phyloP scores from a whole-genome alignment of 2,888 invertebrate genomes.

The Xylocampa areola region DNA sequence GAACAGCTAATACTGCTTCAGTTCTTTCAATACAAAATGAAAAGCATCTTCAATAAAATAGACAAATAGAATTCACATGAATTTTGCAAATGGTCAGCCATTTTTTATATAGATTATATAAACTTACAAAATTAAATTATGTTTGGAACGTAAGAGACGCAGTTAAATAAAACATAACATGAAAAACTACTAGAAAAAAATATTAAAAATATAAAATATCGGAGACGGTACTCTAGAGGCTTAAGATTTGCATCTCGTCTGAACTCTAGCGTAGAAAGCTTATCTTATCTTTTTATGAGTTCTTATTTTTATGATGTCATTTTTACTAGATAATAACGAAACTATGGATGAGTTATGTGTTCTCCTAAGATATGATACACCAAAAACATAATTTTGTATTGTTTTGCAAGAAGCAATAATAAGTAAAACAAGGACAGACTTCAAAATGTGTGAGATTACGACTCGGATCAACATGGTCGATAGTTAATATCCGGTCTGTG shows the following conservation, averaged over 20 bases:
- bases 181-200: neutral
- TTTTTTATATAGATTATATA: neutral
- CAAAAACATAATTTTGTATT: too few relatives aligned
- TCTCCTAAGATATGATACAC: too few relatives aligned
- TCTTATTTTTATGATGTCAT: constrained; percentile 17
- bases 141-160: neutral
- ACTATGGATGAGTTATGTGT: neutral
- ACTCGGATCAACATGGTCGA: constrained; percentile 34
- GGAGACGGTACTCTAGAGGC: constrained; percentile 7
- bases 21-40: too few relatives aligned
- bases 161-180: neutral
- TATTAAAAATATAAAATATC: neutral
- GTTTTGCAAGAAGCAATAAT: constrained; percentile 1
- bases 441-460: constrained; percentile 30
- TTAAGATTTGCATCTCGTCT: constrained; percentile 39
- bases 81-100: neutral
- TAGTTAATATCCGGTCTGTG: constrained; percentile 50
- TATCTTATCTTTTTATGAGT: constrained; percentile 29
- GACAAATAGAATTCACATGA: neutral
- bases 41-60: too few relatives aligned
- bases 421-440: constrained; percentile 18
- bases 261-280: constrained; percentile 18
- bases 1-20: too few relatives aligned
- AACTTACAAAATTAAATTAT: constrained; percentile 1
- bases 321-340: constrained; percentile 17